These are phyloP conservation scores for Drosophila takahashii DNA, from an alignment of 1,140 invertebrate species.

Conservation along the genomic window DNA sequence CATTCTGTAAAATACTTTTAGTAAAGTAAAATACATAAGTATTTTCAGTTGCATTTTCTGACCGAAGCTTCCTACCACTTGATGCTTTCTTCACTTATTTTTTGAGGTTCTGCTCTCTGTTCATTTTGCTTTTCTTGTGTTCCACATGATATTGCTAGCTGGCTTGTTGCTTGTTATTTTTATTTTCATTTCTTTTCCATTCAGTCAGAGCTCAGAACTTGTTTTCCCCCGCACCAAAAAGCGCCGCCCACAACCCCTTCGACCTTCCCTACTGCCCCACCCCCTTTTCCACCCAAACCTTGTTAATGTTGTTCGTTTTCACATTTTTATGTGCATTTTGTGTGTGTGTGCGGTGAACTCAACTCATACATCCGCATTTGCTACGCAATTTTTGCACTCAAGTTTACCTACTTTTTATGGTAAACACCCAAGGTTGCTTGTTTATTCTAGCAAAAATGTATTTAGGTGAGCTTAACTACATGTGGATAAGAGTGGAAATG, in stretches of 20 bases:
- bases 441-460: conserved; percentile 83
- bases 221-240: conserved; percentile 26
- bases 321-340: conserved; percentile 81
- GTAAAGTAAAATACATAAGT: neutral
- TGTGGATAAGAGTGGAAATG: conserved; percentile 34
- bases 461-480: conserved; percentile 81
- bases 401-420: conserved; percentile 84
- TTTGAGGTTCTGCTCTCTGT: conserved; percentile 31
- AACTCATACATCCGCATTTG: conserved; percentile 49
- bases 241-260: conserved; percentile 5
- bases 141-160: conserved; percentile 39
- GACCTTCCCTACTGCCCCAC: conserved; percentile 1
- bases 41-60: conserved; percentile 6
- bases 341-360: conserved; percentile 60
- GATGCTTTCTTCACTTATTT: conserved; percentile 31
- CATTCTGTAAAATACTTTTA: no score
- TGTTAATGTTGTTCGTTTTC: conserved; percentile 67
- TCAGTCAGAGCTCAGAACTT: conserved; percentile 58
- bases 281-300: conserved; percentile 17
- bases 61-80: neutral
- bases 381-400: conserved; percentile 82
- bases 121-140: conserved; percentile 53
- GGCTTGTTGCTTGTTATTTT: conserved; percentile 37
- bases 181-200: conserved; percentile 73
- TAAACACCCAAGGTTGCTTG: conserved; percentile 82